Evolutionary conservation across 2,113 vertebrate species (phyloP), one percentile per base, ranked within the genome.

Genomic region (Anolis carolinensis): DNA sequence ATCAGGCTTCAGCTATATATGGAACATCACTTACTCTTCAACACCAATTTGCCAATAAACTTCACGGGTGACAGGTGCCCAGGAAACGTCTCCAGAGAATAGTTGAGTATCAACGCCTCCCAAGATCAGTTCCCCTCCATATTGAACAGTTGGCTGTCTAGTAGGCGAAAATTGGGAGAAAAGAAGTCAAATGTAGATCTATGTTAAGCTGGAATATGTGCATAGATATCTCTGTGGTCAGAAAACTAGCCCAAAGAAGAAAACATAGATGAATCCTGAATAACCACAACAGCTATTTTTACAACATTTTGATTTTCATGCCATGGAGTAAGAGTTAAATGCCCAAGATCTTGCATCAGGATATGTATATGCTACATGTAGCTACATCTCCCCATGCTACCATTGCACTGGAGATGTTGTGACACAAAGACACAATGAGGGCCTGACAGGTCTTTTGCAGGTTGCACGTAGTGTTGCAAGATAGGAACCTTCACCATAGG

Each of bases 31-130:
- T 95, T 93, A 97, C 95, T 88, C 88, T 0, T 95, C 7, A 0
- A 97, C 79, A 0, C 72, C 85, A 16, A 96, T 86, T 94, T 97
- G 96, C 96, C 96, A 96, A 86, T 95, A 95, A 0, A 88, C 7
- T 82, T 94, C 27, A 82, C 83, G 83, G 16, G 94, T 93, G 68
- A 96, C 95, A 0, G 95, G 95, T 0, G 89, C 89, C 96, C 96
- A 96, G 2, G 5, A 0, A 0, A 96, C 92, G 71, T 86, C 7
- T 30, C 95, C 96, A 3, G 50, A 79, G 89, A 91, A 96, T 77
- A 95, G 62, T 23, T 0, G 67, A 7, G 39, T 7, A 85, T 96
- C 93, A 8, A 91, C 0, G 0, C 93, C 95, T 14, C 95, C 95
- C 0, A 97, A 93, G 74, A 95, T 74, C 20, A 97, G 91, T 84